Percentiles rank a stretch among this genome's conserved stretches.
These are phyloP conservation scores for Apostichopus californicus DNA, from an alignment of 35 echinoderm and acorn worm species.

Conservation along the genomic window DNA sequence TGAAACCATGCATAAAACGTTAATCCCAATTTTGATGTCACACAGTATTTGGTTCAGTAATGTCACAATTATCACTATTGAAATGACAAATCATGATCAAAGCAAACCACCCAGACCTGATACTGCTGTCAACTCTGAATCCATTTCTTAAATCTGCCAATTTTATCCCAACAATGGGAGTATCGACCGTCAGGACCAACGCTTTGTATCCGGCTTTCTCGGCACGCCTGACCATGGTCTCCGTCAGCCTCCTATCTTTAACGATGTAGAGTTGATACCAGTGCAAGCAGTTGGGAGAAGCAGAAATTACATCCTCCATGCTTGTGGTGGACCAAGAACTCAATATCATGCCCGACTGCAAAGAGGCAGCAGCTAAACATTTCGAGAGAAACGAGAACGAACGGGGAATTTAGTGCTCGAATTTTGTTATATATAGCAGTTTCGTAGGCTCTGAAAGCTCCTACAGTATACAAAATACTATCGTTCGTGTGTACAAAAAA, in stretches of 20 bases:
- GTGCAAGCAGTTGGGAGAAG: conserved; percentile 30
- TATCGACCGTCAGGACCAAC: conserved; percentile 74
- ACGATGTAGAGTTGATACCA: conserved; percentile 81
- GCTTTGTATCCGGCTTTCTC: conserved; percentile 70
- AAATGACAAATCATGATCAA: not conserved
- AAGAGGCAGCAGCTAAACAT: conserved; percentile 13
- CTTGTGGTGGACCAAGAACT: conserved; percentile 21
- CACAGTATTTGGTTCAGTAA: too few relatives aligned
- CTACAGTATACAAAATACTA: too few relatives aligned
- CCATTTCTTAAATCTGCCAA: conserved; percentile 29
- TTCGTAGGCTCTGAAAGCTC: too few relatives aligned
- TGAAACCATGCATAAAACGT: too few relatives aligned
- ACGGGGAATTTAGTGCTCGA: too few relatives aligned
- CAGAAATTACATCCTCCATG: conserved; percentile 45
- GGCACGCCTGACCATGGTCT: conserved; percentile 53
- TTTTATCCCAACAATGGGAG: too few relatives aligned
- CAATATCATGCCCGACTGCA: conserved; percentile 23
- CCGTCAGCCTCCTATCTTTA: conserved; percentile 6
- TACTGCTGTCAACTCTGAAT: conserved; percentile 29
- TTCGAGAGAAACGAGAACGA: too few relatives aligned
- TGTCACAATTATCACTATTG: too few relatives aligned
- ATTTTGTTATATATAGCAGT: too few relatives aligned
- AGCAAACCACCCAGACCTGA: not conserved
- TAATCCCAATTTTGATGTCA: too few relatives aligned
- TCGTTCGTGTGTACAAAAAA: too few relatives aligned